Evolutionary conservation across 2,797 vertebrate species (phyloP).

Genomic region (Sebastes trivittatus): DNA sequence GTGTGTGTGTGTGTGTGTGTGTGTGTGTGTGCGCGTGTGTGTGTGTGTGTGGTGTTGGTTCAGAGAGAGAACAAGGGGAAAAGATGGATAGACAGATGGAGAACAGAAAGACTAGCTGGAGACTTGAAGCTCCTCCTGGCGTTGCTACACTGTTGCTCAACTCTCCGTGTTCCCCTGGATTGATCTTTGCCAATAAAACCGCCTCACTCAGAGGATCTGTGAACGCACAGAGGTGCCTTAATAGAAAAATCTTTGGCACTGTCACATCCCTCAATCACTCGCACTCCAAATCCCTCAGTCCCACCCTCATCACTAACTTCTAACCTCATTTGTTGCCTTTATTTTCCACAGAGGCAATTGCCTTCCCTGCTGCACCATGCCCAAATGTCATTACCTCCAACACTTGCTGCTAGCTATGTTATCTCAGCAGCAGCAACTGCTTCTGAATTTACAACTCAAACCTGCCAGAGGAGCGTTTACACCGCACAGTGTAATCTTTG

Average conservation of each 20-base stretch:
- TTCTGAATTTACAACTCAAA: slow-evolving; percentile 63
- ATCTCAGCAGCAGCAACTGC: slow-evolving; percentile 41
- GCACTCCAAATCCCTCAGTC: slow-evolving; percentile 64
- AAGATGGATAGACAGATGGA: slow-evolving; percentile 2
- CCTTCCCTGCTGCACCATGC: slow-evolving; percentile 40
- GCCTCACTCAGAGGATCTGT: slow-evolving; percentile 32
- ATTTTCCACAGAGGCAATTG: slow-evolving; percentile 65
- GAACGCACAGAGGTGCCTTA: slow-evolving; percentile 45
- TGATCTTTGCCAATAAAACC: slow-evolving; percentile 58
- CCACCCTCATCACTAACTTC: slow-evolving; percentile 67
- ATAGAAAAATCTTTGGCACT: slow-evolving; percentile 67
- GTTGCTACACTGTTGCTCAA: slow-evolving; percentile 30
- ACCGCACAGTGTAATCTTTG: slow-evolving; percentile 48
- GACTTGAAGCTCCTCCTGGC: slow-evolving; percentile 9
- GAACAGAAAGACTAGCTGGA: slow-evolving; percentile 13
- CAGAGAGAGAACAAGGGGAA: neutral
- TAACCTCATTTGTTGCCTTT: slow-evolving; percentile 72
- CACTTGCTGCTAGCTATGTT: slow-evolving; percentile 47
- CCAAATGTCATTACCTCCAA: slow-evolving; percentile 54
- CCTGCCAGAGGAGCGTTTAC: slow-evolving; percentile 39
- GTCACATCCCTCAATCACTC: slow-evolving; percentile 64
- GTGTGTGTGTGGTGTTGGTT: slow-evolving; percentile 1
- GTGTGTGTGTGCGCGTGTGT: neutral
- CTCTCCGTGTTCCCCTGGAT: slow-evolving; percentile 39
- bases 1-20: neutral